phyloP scores from a whole-genome alignment of 2,888 invertebrate genomes.

The Cheilosia grossa region DNA sequence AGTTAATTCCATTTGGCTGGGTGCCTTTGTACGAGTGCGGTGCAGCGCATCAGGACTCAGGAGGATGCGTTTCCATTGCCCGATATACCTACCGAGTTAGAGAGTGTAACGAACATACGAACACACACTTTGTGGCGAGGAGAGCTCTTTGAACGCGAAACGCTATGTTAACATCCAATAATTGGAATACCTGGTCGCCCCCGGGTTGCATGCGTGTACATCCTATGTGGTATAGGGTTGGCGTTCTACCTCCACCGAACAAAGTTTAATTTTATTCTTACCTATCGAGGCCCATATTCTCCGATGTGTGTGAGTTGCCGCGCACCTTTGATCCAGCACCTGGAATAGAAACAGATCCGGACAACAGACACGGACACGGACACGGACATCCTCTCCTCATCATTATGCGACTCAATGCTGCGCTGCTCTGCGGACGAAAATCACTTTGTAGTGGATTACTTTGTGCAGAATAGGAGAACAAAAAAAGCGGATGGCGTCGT shows the following conservation, averaged over 20 bases:
- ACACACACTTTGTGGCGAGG: conserved; percentile 67
- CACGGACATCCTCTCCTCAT: conserved; percentile 51
- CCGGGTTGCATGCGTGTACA: conserved; percentile 50
- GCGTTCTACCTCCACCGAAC: not conserved
- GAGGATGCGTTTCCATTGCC: conserved; percentile 40
- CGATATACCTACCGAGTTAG: conserved; percentile 18
- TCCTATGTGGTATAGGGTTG: not conserved
- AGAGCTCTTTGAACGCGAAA: conserved; percentile 72
- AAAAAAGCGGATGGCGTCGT: conserved; percentile 16
- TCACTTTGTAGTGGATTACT: conserved; percentile 74
- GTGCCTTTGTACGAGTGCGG: conserved; percentile 64
- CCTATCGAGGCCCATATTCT: conserved; percentile 63
- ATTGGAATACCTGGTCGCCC: conserved; percentile 72
- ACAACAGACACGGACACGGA: not conserved
- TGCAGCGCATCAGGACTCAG: conserved; percentile 20
- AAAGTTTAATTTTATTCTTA: conserved; percentile 66
- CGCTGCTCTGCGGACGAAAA: conserved; percentile 55
- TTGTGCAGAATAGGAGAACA: conserved; percentile 40
- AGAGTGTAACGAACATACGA: conserved; percentile 55
- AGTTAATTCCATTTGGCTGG: conserved; percentile 67
- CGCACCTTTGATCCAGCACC: conserved; percentile 29
- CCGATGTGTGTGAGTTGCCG: conserved; percentile 6
- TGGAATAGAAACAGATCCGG: not conserved
- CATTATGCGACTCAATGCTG: conserved; percentile 59
- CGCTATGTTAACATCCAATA: conserved; percentile 74